phyloP scores from a whole-genome alignment of 2,113 vertebrate species.

The Rhabdornis inornatus region DNA sequence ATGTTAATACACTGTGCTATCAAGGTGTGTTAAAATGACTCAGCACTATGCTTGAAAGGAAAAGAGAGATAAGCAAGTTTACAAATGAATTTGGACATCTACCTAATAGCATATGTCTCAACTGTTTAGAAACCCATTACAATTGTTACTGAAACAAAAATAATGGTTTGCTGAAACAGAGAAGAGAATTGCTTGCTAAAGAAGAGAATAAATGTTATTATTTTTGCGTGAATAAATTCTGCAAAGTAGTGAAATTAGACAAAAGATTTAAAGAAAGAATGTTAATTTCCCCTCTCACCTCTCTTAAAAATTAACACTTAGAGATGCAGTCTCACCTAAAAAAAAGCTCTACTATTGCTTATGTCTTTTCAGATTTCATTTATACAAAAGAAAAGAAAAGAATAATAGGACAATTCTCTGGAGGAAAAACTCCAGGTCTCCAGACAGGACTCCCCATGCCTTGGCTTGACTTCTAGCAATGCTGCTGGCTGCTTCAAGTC shows the following conservation, averaged over 20 bases:
- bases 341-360: not conserved
- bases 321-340: not conserved
- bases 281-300: not conserved
- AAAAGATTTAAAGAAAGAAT: not conserved
- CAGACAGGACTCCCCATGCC: not conserved
- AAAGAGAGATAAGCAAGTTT: not conserved
- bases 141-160: constrained; percentile 5
- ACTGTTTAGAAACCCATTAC: constrained; percentile 10
- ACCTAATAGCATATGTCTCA: not conserved
- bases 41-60: not conserved
- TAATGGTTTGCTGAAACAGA: not conserved
- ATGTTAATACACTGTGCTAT: not conserved
- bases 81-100: not conserved
- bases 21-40: not conserved
- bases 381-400: not conserved
- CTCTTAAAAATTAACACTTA: not conserved
- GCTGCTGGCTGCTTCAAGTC: not conserved
- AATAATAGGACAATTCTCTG: not conserved
- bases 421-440: not conserved
- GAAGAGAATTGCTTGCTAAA: not conserved
- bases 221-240: not conserved
- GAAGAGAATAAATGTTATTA: not conserved
- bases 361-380: not conserved
- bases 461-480: not conserved
- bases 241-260: not conserved